A percentile compares a stretch with the other conserved stretches of the same genome.
These are phyloP conservation scores for Nothocercus julius DNA, from an alignment of 2,113 vertebrate species.

Conservation along the genomic window DNA sequence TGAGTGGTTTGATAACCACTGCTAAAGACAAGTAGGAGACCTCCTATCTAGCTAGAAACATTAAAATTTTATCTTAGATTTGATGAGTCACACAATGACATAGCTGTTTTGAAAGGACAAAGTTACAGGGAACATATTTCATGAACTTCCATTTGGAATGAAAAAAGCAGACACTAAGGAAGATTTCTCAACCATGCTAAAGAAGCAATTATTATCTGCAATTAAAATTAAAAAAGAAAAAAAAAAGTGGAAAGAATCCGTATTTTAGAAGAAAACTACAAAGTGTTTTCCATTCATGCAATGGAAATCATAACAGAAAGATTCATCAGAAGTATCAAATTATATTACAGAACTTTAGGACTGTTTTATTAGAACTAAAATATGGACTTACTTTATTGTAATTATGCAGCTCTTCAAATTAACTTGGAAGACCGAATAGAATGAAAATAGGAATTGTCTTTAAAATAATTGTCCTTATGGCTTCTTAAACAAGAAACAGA, in stretches of 20 bases:
- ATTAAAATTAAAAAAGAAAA: not conserved
- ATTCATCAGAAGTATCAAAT: not conserved
- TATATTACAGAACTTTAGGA: not conserved
- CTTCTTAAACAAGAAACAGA: not conserved
- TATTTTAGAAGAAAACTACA: not conserved
- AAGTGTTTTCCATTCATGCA: not conserved
- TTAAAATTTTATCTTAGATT: conserved; percentile 13
- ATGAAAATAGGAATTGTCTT: not conserved
- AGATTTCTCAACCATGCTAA: not conserved
- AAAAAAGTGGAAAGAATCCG: not conserved
- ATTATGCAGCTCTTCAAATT: not conserved
- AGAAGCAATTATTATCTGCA: not conserved
- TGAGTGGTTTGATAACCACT: conserved; percentile 41
- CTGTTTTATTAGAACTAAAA: not conserved
- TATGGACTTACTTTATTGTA: not conserved
- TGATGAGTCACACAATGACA: conserved; percentile 43
- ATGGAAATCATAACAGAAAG: not conserved
- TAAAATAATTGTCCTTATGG: not conserved
- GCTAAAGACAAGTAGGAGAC: conserved; percentile 24
- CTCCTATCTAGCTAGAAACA: not conserved
- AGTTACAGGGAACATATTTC: not conserved
- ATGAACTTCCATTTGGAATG: not conserved
- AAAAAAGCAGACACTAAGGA: not conserved
- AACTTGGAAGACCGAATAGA: not conserved
- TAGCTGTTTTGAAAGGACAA: conserved; percentile 27